Conservation (phyloP, 2,797 vertebrate species). For the Phrynocephalus vlangalii region DNA sequence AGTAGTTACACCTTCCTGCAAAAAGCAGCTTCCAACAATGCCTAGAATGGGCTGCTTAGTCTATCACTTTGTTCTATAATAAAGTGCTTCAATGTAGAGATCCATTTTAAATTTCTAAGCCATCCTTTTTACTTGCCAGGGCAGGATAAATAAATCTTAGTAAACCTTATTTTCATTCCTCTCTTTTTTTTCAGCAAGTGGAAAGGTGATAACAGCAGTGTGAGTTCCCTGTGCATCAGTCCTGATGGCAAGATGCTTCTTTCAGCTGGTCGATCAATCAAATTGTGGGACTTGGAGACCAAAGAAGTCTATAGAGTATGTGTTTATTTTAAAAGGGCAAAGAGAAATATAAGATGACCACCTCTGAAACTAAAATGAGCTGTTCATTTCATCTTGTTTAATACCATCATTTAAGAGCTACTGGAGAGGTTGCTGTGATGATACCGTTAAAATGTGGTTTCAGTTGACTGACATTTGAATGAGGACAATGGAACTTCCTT, state of each 20-base stretch:
- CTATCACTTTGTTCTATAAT: not conserved
- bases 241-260: slow-evolving; percentile 97
- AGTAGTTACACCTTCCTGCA: not conserved
- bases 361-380: not conserved
- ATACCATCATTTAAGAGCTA: slow-evolving; percentile 8
- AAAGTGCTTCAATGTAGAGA: not conserved
- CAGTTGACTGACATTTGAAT: slow-evolving; percentile 71
- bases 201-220: slow-evolving; percentile 93
- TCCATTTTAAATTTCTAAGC: not conserved
- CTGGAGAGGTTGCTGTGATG: slow-evolving; percentile 70
- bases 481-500: slow-evolving; percentile 76
- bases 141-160: slow-evolving; percentile 21
- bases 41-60: too few species aligned
- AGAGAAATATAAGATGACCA: not conserved
- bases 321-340: slow-evolving; percentile 36
- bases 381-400: slow-evolving; percentile 6
- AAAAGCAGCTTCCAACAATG: too few species aligned
- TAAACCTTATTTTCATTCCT: slow-evolving; percentile 42
- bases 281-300: slow-evolving; percentile 98
- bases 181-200: slow-evolving; percentile 86
- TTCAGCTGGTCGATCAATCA: slow-evolving; percentile 94
- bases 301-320: slow-evolving; percentile 97
- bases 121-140: not conserved
- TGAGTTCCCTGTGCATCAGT: slow-evolving; percentile 92
- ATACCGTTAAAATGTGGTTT: slow-evolving; percentile 73